Conservation (phyloP, 1,140 invertebrate genomes). For the Drosophila pectinifera region DNA sequence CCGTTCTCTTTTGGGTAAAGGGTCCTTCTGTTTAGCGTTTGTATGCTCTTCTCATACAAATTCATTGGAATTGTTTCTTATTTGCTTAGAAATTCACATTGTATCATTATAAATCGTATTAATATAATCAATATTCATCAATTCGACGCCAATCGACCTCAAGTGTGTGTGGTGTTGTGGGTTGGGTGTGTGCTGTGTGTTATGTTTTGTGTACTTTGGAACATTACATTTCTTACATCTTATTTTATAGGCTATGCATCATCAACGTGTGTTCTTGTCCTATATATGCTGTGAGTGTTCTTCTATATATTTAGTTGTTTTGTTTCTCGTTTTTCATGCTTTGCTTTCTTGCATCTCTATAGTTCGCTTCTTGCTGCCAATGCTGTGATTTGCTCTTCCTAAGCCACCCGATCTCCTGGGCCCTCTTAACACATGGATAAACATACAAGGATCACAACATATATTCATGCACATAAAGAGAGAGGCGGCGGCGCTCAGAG, state of each 20-base stretch:
- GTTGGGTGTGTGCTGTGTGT: background rate
- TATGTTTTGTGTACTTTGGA: constrained; percentile 19
- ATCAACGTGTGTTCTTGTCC: constrained; percentile 6
- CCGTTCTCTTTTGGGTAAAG: constrained; percentile 1
- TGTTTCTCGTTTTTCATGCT: background rate
- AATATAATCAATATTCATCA: background rate
- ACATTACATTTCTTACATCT: constrained; percentile 22
- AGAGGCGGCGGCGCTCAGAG: constrained; percentile 23
- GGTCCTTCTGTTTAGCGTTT: background rate
- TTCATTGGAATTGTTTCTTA: constrained; percentile 43
- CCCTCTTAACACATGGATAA: constrained; percentile 22
- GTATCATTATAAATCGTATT: constrained; percentile 7
- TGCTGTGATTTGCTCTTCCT: constrained; percentile 41
- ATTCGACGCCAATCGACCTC: constrained; percentile 19
- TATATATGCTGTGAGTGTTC: constrained; percentile 6
- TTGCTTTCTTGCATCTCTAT: constrained; percentile 18
- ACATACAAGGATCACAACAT: constrained; percentile 4
- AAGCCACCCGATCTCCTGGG: constrained; percentile 13
- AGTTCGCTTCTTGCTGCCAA: constrained; percentile 39
- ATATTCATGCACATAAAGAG: constrained; percentile 9
- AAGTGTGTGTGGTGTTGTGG: constrained; percentile 8
- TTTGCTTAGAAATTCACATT: constrained; percentile 15
- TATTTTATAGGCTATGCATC: constrained; percentile 24
- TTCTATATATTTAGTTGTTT: background rate
- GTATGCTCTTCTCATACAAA: constrained; percentile 39